Conservation (phyloP, 2,113 vertebrate species). For the Bufo bufo region DNA sequence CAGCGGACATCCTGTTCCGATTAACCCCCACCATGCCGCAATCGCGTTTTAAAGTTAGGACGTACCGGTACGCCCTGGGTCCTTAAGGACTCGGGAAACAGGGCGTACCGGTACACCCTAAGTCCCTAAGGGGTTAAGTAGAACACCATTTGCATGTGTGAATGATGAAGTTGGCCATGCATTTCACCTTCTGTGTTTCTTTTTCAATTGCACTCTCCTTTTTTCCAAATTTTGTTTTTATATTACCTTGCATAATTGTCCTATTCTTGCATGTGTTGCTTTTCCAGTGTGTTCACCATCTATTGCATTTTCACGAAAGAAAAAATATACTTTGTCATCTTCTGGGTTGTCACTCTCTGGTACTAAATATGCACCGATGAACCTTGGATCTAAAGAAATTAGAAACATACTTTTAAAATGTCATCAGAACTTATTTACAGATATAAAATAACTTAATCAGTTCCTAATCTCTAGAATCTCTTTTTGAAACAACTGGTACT, state of each 20-base stretch:
- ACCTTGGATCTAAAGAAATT: constrained; percentile 85
- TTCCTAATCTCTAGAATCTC: not conserved
- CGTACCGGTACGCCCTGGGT: too few relatives aligned
- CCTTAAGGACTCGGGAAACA: too few relatives aligned
- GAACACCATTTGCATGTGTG: not conserved
- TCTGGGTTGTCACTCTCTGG: constrained; percentile 97
- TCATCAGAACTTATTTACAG: not conserved
- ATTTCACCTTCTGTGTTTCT: not conserved
- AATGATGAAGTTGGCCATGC: not conserved
- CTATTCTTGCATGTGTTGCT: constrained; percentile 93
- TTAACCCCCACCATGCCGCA: too few relatives aligned
- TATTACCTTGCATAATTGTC: constrained; percentile 96
- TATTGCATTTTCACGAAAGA: constrained; percentile 96
- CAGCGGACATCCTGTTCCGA: too few relatives aligned
- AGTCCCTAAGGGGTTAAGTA: too few relatives aligned
- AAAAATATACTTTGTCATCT: constrained; percentile 96
- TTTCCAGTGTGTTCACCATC: constrained; percentile 95
- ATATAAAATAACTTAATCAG: not conserved
- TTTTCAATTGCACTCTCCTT: not conserved
- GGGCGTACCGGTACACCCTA: too few relatives aligned
- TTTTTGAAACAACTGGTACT: not conserved
- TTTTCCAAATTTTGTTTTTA: not conserved
- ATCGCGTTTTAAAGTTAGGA: too few relatives aligned
- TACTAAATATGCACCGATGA: constrained; percentile 88
- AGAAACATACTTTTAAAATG: not conserved